Evolutionary conservation across 2,888 invertebrate genomes (phyloP), one percentile per base, ranked within the genome.

Genomic region (Meteorus cinctellus): DNA sequence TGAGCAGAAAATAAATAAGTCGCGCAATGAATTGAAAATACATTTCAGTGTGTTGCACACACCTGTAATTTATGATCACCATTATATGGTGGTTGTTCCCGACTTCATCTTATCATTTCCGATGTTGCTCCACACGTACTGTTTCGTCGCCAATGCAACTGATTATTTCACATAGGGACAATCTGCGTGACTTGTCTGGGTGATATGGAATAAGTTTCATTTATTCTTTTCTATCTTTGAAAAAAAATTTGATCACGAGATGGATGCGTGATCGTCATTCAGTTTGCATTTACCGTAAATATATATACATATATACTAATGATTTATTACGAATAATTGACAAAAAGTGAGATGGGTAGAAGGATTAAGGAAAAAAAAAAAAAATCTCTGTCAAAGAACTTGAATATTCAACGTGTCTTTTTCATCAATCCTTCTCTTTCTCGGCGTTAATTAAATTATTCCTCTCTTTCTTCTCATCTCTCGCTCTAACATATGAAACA

Each of bases 11-110:
- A 48, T 48, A n/a, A 16, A 5, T n/a, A n/a, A 16, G 5, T 48
- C 48, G 48, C n/a, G n/a, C 14, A 4, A n/a, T 48, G 48, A 48
- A 48, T 36, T 45, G 10, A 27, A 1, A 34, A 4, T 34, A 2
- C 8, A 2, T 41, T 12, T 41, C 41, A 12, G 8, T 41, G 41
- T 41, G 12, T 12, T 41, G 12, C 8, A 41, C 0, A 29, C 60
- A 74, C 45, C 67, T 67, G 73, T 73, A 55, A 36, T n/a, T 59
- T 45, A 68, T 24, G 60, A 74, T 34, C 8, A 8, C 34, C 4
- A 6, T 4, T 8, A 34, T 34, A 41, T 41, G 12, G 12, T 41
- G 41, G 12, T 41, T 41, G 41, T 41, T 8, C 34, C 8, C 34
- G 8, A 6, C 41, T 41, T 12, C 12, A 41, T 41, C 41, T 41